phyloP scores from a whole-genome alignment of 2,797 vertebrate genomes.

The Spinus pinus region DNA sequence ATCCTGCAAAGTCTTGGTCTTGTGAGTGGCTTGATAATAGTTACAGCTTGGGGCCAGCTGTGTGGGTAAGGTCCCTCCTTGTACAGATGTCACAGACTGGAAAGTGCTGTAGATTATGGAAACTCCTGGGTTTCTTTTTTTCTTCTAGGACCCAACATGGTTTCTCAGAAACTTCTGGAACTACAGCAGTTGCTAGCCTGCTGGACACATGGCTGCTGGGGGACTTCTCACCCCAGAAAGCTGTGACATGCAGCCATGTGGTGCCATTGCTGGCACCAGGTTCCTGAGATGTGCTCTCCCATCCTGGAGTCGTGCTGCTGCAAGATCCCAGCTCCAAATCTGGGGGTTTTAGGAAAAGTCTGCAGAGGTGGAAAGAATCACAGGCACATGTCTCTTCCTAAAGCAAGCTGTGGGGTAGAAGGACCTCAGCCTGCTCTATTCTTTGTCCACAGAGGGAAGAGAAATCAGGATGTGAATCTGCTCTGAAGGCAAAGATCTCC shows the following conservation, averaged over 20 bases:
- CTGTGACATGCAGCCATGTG: not conserved
- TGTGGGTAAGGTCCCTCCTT: not conserved
- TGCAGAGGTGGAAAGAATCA: not conserved
- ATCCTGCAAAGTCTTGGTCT: not conserved
- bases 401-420: not conserved
- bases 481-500: not conserved
- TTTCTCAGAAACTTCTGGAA: not conserved
- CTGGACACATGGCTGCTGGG: not conserved
- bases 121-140: not conserved
- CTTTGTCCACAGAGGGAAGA: not conserved
- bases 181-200: not conserved
- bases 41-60: not conserved
- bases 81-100: not conserved
- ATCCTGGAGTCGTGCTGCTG: not conserved
- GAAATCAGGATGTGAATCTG: not conserved
- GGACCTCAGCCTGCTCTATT: not conserved
- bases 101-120: not conserved
- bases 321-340: not conserved
- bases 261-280: not conserved
- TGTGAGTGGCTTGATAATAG: not conserved
- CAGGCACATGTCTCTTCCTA: fast-evolving
- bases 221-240: not conserved
- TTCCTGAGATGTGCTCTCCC: not conserved
- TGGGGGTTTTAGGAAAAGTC: not conserved
- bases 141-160: not conserved